Evolutionary conservation across 2,113 vertebrate species (phyloP), one percentile per base, ranked within the genome.

Genomic region (Lota lota): DNA sequence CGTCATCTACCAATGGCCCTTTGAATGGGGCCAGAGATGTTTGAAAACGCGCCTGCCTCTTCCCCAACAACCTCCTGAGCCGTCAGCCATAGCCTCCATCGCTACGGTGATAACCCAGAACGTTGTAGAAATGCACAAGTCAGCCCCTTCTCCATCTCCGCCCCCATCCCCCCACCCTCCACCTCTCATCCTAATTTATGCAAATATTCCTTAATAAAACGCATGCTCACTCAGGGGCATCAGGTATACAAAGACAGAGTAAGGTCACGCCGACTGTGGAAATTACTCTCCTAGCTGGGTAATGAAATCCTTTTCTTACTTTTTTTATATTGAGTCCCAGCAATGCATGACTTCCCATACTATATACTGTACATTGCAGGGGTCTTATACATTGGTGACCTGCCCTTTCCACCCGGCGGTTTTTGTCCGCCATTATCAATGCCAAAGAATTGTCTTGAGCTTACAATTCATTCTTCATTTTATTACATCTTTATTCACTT

Each of bases 171-270:
- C 8, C 53, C 53, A 58, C 61, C 59, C 16, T 18, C 53, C 53
- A 58, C 61, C 59, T n/a, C 63, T 73, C 40, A n/a, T 72, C 72
- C 64, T 21, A 3, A 75, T 85, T 85, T 79, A 88, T 91, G 89
- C 84, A 85, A 91, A 90, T 90, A 81, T 65, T 79, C 61, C 64
- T 73, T 84, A 88, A 90, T 88, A 88, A 89, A 90, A 85, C 40
- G 81, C 81, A 76, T 78, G 67, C 78, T 79, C 79, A 81, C 80
- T 76, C 83, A 72, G 70, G 77, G 77, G 81, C 81, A 78, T 77
- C 72, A 80, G 80, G 78, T 83, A 83, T 64, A 82, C 72, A 81
- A 80, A 82, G 76, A 81, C 74, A 75, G 62, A 70, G 76, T 79
- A 89, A 90, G 85, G 86, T 91, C 90, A 88, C 88, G 83, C 85